phyloP scores from a whole-genome alignment of 2,888 invertebrate genomes.

The Drymonia ruficornis region DNA sequence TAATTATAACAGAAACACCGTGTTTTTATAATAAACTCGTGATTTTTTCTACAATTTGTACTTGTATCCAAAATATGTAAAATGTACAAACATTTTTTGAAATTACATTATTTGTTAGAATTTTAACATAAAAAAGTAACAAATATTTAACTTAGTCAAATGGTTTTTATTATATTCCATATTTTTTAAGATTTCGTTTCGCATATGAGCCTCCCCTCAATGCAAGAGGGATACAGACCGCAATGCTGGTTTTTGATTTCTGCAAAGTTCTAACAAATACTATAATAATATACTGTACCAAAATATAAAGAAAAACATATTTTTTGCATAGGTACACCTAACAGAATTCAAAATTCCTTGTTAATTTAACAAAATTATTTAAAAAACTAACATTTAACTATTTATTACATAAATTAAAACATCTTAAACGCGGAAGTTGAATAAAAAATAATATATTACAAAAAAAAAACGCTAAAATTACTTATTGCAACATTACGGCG shows the following conservation, averaged over 20 bases:
- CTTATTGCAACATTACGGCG: conserved; percentile 74
- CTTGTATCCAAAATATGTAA: conserved; percentile 4
- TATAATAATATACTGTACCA: conserved; percentile 23
- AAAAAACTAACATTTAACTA: neutral
- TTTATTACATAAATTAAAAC: conserved; percentile 55
- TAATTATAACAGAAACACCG: conserved; percentile 28
- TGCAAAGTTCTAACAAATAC: conserved; percentile 17
- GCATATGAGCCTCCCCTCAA: too few species aligned
- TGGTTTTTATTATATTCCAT: too few species aligned
- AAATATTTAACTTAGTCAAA: neutral
- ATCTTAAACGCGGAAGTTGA: conserved; percentile 36
- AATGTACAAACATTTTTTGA: conserved; percentile 5
- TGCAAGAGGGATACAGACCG: too few species aligned
- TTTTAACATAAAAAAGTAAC: neutral
- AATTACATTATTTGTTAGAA: conserved; percentile 15
- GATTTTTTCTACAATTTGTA: conserved; percentile 25
- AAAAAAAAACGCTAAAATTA: conserved; percentile 54
- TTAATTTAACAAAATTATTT: conserved; percentile 16
- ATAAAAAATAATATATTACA: conserved; percentile 61
- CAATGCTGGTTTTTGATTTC: too few species aligned
- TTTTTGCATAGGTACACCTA: conserved; percentile 36
- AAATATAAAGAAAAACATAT: conserved; percentile 17
- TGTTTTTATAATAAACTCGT: conserved; percentile 29
- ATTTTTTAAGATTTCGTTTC: too few species aligned
- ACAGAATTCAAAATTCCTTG: conserved; percentile 46